phyloP scores from a whole-genome alignment of 2,113 vertebrate genomes.

The Ammodytes dubius region DNA sequence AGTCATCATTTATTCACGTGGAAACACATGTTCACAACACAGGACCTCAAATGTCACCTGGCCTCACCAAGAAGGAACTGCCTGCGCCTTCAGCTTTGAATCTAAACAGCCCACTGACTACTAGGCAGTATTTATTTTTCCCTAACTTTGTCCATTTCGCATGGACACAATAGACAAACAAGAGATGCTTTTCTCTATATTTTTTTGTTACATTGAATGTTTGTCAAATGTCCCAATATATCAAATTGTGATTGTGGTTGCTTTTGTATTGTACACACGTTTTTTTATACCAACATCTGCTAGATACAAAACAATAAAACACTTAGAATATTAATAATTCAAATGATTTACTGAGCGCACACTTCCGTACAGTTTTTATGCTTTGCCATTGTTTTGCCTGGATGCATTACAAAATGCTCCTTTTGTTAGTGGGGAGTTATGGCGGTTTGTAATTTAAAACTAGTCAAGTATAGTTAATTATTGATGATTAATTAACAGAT shows the following conservation, averaged over 20 bases:
- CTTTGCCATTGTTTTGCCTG: not conserved
- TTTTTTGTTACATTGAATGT: conserved; percentile 21
- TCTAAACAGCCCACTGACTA: conserved; percentile 31
- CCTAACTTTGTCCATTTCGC: conserved; percentile 41
- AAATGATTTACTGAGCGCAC: not conserved
- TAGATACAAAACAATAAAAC: not conserved
- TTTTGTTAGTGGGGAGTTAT: not conserved
- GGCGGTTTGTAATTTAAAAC: conserved; percentile 21
- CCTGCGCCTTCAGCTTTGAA: conserved; percentile 24
- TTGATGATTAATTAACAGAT: conserved; percentile 19
- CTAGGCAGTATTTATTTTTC: conserved; percentile 35
- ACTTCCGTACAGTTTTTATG: not conserved
- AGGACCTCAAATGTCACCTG: conserved; percentile 26
- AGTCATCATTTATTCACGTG: conserved; percentile 18
- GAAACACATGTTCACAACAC: conserved; percentile 16
- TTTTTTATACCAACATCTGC: not conserved
- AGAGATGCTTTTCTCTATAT: conserved; percentile 30
- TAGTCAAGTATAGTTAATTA: not conserved
- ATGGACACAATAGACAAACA: conserved; percentile 30
- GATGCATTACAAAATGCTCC: not conserved
- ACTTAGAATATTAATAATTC: not conserved
- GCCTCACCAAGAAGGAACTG: not conserved
- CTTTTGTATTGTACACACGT: not conserved
- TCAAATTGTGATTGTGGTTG: not conserved
- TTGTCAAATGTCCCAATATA: conserved; percentile 9